Conservation (phyloP, 2,113 vertebrate genomes). For the Calidris pugnax region DNA sequence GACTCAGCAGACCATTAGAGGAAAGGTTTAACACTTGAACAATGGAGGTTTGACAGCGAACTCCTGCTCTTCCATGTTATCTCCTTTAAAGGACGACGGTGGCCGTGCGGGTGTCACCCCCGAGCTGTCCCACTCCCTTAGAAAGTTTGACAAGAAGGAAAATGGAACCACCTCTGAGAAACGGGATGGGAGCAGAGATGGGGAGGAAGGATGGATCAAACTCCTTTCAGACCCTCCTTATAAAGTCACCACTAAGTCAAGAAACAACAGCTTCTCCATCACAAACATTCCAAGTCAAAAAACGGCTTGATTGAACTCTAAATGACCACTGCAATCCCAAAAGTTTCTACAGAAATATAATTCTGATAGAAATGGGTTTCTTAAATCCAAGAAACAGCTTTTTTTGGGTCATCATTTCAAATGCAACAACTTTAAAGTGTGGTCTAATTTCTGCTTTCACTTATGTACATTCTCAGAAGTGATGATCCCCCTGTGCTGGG, state of each 20-base stretch:
- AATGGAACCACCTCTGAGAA: fast-evolving
- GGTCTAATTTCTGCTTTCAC: background rate
- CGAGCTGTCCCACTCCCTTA: background rate
- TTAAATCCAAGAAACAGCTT: background rate
- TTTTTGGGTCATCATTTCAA: background rate
- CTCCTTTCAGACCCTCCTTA: background rate
- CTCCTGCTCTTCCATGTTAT: background rate
- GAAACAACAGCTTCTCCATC: background rate
- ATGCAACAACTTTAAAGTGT: background rate
- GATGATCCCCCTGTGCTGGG: no score
- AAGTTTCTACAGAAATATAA: background rate
- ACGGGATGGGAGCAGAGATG: background rate
- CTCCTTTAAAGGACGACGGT: background rate
- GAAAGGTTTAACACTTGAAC: background rate
- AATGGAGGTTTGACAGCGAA: background rate
- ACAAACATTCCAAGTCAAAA: background rate
- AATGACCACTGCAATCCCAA: background rate
- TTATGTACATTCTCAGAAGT: background rate
- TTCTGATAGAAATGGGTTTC: background rate
- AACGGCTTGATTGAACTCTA: background rate
- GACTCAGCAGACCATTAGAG: background rate
- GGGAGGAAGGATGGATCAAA: background rate
- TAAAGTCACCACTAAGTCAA: background rate
- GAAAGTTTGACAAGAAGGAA: background rate
- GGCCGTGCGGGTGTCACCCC: background rate